phyloP scores from a whole-genome alignment of 1,140 invertebrate genomes.

The Brachystomella parvula region DNA sequence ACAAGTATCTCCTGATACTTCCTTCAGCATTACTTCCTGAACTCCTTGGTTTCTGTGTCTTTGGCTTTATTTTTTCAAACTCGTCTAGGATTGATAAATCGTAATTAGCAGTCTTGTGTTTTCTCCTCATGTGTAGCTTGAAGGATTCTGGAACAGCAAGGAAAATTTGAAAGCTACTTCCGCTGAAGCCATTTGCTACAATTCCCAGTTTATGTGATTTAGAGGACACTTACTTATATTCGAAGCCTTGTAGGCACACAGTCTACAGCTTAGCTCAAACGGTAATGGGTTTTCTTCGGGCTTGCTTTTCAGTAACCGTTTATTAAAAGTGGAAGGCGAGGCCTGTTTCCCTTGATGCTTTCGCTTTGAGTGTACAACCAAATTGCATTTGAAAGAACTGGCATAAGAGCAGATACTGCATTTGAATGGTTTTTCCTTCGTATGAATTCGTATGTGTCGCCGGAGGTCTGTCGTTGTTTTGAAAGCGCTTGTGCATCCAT shows the following conservation, averaged over 20 bases:
- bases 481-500: constrained; percentile 43
- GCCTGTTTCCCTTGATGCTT: constrained; percentile 15
- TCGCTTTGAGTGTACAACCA: constrained; percentile 23
- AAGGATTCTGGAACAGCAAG: constrained; percentile 19
- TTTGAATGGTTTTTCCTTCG: constrained; percentile 42
- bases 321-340: background rate
- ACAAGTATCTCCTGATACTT: background rate
- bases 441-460: constrained; percentile 43
- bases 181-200: background rate
- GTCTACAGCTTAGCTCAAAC: background rate
- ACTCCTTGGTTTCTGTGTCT: background rate
- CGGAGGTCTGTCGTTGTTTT: constrained; percentile 47
- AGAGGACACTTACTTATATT: constrained; percentile 6
- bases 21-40: background rate
- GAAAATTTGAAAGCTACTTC: background rate
- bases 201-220: no score
- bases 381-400: constrained; percentile 39
- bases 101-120: constrained; percentile 6
- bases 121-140: constrained; percentile 18
- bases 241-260: background rate
- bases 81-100: background rate
- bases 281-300: background rate
- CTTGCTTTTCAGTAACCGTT: background rate
- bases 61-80: background rate
- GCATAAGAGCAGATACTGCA: constrained; percentile 43